These are phyloP conservation scores for Mechanitis mazaeus DNA, from an alignment of 2,888 invertebrate genomes.

Conservation along the genomic window DNA sequence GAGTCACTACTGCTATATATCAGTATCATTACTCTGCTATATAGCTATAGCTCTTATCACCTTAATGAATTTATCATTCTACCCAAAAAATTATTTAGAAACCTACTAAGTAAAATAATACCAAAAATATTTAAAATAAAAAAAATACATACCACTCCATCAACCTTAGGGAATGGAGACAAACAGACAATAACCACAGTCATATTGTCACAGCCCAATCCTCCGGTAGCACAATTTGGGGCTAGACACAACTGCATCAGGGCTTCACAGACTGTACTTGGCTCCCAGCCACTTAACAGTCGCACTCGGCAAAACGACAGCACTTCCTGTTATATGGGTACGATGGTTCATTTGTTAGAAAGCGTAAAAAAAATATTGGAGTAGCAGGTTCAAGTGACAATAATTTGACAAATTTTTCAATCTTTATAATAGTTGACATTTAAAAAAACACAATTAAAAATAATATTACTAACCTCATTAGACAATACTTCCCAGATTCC, in stretches of 20 bases:
- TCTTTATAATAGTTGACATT: neutral
- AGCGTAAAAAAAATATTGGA: no score
- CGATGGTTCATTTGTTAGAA: no score
- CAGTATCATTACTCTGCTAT: no score
- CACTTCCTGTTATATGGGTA: constrained; percentile 80
- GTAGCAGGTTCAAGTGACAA: no score
- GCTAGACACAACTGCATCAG: constrained; percentile 96
- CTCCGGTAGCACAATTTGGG: constrained; percentile 97
- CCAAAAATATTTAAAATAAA: neutral
- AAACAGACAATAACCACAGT: constrained; percentile 94
- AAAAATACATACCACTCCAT: constrained; percentile 40
- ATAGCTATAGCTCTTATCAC: no score
- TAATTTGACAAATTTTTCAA: no score
- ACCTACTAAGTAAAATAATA: no score
- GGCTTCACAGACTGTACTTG: constrained; percentile 96
- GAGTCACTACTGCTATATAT: no score
- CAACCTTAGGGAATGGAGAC: constrained; percentile 54
- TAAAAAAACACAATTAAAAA: neutral
- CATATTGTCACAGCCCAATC: constrained; percentile 99
- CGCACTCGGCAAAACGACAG: constrained; percentile 91
- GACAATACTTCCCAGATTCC: constrained; percentile 99
- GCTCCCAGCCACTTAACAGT: constrained; percentile 88
- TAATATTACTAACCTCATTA: constrained; percentile 79
- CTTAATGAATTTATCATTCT: no score
- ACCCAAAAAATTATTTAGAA: no score